Evolutionary conservation across 2,888 invertebrate genomes (phyloP).

Genomic region (Standfussiana lucernea): DNA sequence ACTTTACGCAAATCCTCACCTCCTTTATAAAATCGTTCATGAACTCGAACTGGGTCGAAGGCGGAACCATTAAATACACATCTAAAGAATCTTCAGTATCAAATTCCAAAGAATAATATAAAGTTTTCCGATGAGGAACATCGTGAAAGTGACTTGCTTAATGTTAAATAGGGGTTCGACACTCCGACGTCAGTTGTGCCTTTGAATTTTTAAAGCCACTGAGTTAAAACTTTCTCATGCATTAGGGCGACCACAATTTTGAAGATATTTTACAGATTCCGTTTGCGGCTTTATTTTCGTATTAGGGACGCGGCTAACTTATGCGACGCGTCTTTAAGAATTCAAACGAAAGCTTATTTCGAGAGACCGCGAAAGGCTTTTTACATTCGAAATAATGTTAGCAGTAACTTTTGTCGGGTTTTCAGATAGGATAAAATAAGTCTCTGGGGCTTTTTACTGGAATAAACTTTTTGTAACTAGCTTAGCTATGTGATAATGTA

Average conservation of each 20-base stretch:
- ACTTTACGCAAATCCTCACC: constrained; percentile 40
- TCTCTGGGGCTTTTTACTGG: constrained; percentile 14
- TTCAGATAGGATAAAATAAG: constrained; percentile 44
- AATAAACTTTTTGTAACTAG: constrained; percentile 11
- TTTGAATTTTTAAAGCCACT: constrained; percentile 86
- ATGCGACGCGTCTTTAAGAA: constrained; percentile 46
- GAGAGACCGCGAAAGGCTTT: constrained; percentile 40
- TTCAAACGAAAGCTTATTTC: constrained; percentile 54
- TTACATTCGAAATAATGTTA: constrained; percentile 53
- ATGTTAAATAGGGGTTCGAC: constrained; percentile 82
- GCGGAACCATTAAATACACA: constrained; percentile 61
- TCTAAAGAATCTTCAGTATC: constrained; percentile 69
- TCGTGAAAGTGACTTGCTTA: constrained; percentile 68
- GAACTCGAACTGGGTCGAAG: constrained; percentile 43
- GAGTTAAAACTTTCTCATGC: constrained; percentile 80
- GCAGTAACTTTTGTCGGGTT: constrained; percentile 52
- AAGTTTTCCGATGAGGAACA: constrained; percentile 67
- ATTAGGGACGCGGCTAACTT: constrained; percentile 52
- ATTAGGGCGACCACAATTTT: constrained; percentile 75
- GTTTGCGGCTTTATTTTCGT: constrained; percentile 55
- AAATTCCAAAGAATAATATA: constrained; percentile 74
- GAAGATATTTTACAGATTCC: constrained; percentile 40
- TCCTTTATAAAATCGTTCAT: constrained; percentile 52
- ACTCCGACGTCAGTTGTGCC: constrained; percentile 82
- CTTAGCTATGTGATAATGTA: background rate